Evolutionary conservation across 2,888 invertebrate genomes (phyloP).

Genomic region (Abrostola triplasia): DNA sequence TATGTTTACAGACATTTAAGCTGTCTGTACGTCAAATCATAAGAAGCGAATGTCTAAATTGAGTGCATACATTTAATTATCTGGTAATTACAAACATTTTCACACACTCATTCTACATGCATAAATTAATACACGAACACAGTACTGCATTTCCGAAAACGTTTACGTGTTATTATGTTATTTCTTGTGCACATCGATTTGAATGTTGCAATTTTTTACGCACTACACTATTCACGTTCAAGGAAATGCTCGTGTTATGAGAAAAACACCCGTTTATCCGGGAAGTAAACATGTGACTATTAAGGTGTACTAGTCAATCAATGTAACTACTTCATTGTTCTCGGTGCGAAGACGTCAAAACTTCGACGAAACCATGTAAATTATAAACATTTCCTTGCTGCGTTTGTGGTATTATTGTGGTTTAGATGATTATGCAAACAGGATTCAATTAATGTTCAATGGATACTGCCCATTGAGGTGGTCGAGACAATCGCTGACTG

Average conservation of each 20-base stretch:
- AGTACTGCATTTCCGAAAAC: constrained; percentile 50
- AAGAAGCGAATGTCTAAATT: background rate
- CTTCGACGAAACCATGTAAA: constrained; percentile 59
- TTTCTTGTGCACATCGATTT: constrained; percentile 42
- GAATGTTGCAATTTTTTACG: constrained; percentile 55
- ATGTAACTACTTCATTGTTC: constrained; percentile 65
- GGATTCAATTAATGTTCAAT: background rate
- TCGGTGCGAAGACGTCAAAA: constrained; percentile 49
- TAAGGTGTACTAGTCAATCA: constrained; percentile 44
- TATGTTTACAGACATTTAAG: too few relatives aligned
- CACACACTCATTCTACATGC: background rate
- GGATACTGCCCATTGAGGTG: background rate
- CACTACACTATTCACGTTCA: constrained; percentile 44
- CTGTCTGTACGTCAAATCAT: too few relatives aligned
- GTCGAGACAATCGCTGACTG: background rate
- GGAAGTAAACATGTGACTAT: constrained; percentile 60
- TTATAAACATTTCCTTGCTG: constrained; percentile 56
- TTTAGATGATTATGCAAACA: constrained; percentile 37
- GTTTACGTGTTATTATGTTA: constrained; percentile 27
- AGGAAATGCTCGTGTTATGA: constrained; percentile 67
- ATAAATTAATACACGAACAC: constrained; percentile 11
- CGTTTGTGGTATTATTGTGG: constrained; percentile 18
- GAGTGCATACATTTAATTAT: background rate
- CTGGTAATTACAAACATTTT: constrained; percentile 1
- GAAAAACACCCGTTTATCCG: constrained; percentile 67